Conservation (phyloP, 2,888 invertebrate species). For the Sphaerophoria rueppellii region DNA sequence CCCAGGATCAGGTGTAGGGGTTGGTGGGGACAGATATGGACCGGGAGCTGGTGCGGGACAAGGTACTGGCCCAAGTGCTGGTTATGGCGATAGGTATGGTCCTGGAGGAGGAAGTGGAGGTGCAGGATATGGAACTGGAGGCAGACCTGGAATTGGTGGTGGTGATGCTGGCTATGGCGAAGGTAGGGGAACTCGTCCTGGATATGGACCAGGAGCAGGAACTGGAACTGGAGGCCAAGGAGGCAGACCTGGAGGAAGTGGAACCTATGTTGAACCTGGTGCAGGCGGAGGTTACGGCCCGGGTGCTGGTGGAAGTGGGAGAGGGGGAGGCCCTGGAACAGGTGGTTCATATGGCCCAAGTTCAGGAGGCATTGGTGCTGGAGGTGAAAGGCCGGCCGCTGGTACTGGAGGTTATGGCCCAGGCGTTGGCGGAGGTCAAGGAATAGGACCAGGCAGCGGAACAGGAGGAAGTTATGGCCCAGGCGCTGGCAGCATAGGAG, state of each 20-base stretch:
- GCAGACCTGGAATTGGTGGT: slow-evolving; percentile 41
- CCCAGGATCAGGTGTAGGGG: slow-evolving; percentile 20
- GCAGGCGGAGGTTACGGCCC: slow-evolving; percentile 38
- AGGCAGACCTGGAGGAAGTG: background rate
- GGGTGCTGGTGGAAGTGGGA: slow-evolving; percentile 32
- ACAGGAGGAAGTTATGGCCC: background rate
- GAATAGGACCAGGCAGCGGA: background rate
- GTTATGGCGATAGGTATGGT: slow-evolving; percentile 43
- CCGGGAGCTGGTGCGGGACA: slow-evolving; percentile 31
- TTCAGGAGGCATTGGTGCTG: slow-evolving; percentile 20
- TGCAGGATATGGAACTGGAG: slow-evolving; percentile 18
- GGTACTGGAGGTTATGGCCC: slow-evolving; percentile 19
- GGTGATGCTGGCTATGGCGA: slow-evolving; percentile 44
- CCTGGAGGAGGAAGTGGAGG: slow-evolving; percentile 17
- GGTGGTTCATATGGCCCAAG: slow-evolving; percentile 54
- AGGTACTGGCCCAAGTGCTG: slow-evolving; percentile 33
- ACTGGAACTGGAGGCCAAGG: slow-evolving; percentile 32
- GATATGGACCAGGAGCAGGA: slow-evolving; percentile 8
- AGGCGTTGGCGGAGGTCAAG: background rate
- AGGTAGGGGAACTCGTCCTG: background rate
- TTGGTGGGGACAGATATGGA: background rate
- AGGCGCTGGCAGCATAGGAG: slow-evolving; percentile 17
- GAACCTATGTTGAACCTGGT: background rate
- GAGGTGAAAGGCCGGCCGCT: slow-evolving; percentile 13
- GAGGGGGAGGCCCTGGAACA: slow-evolving; percentile 40